These are phyloP conservation scores for Ophion ellenae DNA, from an alignment of 2,888 invertebrate genomes.

Conservation along the genomic window DNA sequence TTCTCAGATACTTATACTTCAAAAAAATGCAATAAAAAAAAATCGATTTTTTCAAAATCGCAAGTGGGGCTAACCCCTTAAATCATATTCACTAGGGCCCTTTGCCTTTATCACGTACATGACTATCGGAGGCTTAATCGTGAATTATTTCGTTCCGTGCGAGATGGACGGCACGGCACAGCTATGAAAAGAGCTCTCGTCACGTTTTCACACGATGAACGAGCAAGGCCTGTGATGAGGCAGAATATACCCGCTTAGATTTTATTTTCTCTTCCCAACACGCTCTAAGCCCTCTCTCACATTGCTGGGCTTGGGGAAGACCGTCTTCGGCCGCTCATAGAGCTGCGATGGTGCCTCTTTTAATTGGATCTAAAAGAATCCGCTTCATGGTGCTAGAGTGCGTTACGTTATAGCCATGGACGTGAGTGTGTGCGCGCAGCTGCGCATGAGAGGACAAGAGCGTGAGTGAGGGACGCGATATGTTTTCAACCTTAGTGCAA, in stretches of 20 bases:
- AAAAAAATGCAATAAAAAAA: too few relatives aligned
- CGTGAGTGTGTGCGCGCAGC: not conserved
- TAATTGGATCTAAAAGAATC: conserved; percentile 66
- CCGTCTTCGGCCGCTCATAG: conserved; percentile 37
- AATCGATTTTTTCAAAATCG: too few relatives aligned
- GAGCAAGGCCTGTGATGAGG: conserved; percentile 36
- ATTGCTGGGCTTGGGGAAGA: conserved; percentile 24
- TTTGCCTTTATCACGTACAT: not conserved
- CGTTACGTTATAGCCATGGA: not conserved
- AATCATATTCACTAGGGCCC: not conserved
- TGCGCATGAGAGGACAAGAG: conserved; percentile 20
- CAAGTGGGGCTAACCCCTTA: too few relatives aligned
- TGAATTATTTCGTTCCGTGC: not conserved
- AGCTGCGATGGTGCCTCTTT: conserved; percentile 60
- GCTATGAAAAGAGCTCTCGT: conserved; percentile 41
- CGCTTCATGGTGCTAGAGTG: conserved; percentile 43
- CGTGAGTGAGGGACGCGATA: conserved; percentile 28
- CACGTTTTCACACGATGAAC: conserved; percentile 41
- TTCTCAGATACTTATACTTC: too few relatives aligned
- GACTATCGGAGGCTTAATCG: not conserved
- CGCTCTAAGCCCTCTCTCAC: not conserved
- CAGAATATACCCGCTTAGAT: conserved; percentile 32
- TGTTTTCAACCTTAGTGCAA: conserved; percentile 60
- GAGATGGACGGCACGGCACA: not conserved
- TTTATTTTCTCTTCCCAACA: conserved; percentile 23